phyloP scores from a whole-genome alignment of 2,888 invertebrate species.

The Clanis bilineata region DNA sequence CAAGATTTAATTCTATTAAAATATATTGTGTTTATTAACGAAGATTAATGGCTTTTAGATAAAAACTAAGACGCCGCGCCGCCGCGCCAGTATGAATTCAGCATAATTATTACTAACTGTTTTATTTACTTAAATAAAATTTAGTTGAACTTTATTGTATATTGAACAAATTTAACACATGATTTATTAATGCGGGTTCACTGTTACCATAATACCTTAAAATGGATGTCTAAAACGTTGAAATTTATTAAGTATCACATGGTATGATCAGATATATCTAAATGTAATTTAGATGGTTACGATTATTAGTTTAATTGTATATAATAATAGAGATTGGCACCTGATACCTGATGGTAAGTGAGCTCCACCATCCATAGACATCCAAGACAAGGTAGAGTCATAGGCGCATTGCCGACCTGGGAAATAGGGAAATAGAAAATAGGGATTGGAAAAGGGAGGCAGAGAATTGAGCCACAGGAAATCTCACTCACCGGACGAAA shows the following conservation, averaged over 20 bases:
- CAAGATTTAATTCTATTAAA: conserved; percentile 62
- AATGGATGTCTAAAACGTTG: not conserved
- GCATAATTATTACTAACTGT: not conserved
- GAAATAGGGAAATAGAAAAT: no score
- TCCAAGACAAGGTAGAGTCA: no score
- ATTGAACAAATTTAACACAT: not conserved
- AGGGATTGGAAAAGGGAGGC: no score
- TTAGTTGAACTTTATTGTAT: conserved; percentile 48
- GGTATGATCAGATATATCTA: not conserved
- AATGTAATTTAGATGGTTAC: not conserved
- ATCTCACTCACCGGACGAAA: no score
- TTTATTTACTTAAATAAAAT: conserved; percentile 25
- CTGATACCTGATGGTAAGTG: no score
- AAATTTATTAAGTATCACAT: not conserved
- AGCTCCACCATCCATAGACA: no score
- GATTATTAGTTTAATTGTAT: no score
- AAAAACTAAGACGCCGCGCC: not conserved
- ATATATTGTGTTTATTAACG: conserved; percentile 47
- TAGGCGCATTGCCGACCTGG: no score
- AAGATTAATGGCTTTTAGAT: conserved; percentile 55
- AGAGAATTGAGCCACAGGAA: no score
- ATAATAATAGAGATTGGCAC: no score
- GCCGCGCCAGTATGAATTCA: not conserved
- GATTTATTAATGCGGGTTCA: not conserved
- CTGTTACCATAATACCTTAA: not conserved